Evolutionary conservation across 2,797 vertebrate species (phyloP).

Genomic region (Rallus crepitans): DNA sequence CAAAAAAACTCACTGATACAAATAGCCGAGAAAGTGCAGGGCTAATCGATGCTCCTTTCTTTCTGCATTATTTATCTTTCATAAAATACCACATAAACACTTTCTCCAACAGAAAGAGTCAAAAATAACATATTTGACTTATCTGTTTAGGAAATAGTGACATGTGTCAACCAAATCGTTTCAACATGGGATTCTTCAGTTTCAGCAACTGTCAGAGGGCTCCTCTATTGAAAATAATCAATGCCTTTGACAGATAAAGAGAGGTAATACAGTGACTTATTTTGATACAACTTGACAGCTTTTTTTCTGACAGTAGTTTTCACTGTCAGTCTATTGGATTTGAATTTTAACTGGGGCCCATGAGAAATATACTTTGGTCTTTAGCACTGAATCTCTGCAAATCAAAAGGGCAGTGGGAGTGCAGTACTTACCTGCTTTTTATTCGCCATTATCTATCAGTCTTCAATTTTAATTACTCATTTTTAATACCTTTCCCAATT

Average conservation of each 20-base stretch:
- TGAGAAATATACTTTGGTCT: constrained; percentile 47
- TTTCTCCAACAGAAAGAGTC: background rate
- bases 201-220: constrained; percentile 70
- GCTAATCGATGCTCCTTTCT: constrained; percentile 9
- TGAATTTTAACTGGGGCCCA: constrained; percentile 56
- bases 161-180: constrained; percentile 57
- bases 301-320: constrained; percentile 53
- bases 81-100: constrained; percentile 26
- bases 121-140: constrained; percentile 49
- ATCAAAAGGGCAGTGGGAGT: constrained; percentile 1
- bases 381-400: constrained; percentile 9
- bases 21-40: background rate
- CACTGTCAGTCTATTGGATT: constrained; percentile 56
- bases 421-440: constrained; percentile 28
- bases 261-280: constrained; percentile 50
- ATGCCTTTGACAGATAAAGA: constrained; percentile 75
- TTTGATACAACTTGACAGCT: constrained; percentile 73
- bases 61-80: constrained; percentile 49
- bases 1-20: background rate
- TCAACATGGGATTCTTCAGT: constrained; percentile 42
- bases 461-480: constrained; percentile 65
- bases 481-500: constrained; percentile 58
- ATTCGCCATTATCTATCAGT: constrained; percentile 30
- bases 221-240: constrained; percentile 79
- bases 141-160: constrained; percentile 73